Conservation (phyloP, 2,113 vertebrate species). For the Hippotragus niger region DNA sequence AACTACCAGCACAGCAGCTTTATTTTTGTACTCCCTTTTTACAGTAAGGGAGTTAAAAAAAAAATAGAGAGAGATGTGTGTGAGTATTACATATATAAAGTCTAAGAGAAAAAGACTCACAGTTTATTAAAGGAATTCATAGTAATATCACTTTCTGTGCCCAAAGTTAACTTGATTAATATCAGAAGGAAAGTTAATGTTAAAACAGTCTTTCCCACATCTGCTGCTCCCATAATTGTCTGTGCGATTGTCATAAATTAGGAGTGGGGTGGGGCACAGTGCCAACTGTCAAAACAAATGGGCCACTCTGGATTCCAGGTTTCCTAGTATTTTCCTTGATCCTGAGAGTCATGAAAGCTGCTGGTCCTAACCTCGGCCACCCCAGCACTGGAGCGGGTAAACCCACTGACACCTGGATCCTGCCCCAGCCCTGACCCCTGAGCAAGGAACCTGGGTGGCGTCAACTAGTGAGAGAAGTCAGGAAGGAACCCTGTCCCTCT, state of each 20-base stretch:
- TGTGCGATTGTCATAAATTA: constrained; percentile 44
- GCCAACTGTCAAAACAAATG: constrained; percentile 56
- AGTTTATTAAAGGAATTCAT: constrained; percentile 4
- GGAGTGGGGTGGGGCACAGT: not conserved
- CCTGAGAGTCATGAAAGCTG: not conserved
- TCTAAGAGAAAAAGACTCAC: not conserved
- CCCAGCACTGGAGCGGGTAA: not conserved
- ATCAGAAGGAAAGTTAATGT: constrained; percentile 49
- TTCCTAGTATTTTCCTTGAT: constrained; percentile 22
- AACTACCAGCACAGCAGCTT: not conserved
- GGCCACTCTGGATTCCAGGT: not conserved
- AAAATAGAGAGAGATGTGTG: not conserved
- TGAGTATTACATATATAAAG: no score
- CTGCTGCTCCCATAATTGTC: constrained; percentile 40
- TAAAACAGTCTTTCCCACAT: constrained; percentile 36
- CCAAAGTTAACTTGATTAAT: constrained; percentile 46
- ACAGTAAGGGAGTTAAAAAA: not conserved
- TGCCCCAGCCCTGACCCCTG: not conserved
- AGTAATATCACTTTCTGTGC: not conserved
- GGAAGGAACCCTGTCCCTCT: not conserved
- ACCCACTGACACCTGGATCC: not conserved
- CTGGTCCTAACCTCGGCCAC: not conserved
- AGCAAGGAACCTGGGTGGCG: not conserved
- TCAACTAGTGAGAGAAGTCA: not conserved
- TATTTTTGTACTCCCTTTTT: not conserved